Evolutionary conservation across 2,888 invertebrate species (phyloP), one percentile per base, ranked within the genome.

Genomic region (Apodemia hepburni): DNA sequence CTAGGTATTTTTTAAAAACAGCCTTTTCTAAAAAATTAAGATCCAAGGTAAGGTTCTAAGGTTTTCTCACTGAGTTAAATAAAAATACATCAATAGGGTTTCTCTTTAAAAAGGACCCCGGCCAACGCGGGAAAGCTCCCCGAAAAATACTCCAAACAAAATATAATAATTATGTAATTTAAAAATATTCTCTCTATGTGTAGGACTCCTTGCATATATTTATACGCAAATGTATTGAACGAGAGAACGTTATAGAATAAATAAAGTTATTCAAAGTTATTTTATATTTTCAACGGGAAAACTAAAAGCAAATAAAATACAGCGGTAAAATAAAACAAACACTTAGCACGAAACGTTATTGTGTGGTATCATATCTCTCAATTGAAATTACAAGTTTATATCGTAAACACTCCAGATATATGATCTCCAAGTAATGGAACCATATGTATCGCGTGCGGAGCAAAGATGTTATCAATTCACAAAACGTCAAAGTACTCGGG

Each of bases 381-480:
- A 33, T 49, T 60, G 29, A 33, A 33, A 51, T 60, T 51, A 51
- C 49, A 33, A 60, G 33, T 49, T 51, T 54, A 54, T 54, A 22
- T 51, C 60, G 35, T 27, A 33, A 62, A 62, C 64, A 62, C 61
- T 65, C 54, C 47, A 64, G 63, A 61, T 65, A 68, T 65, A 62
- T 61, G 63, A 64, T 65, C 61, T 62, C 57, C 63, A 66, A 58
- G 61, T 63, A 68, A 69, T 64, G 60, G 65, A 63, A 64, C 64
- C 65, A 64, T 61, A 57, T 61, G 49, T 66, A 68, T 68, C 69
- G 65, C 70, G 65, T 69, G 68, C 65, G 62, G 66, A 61, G 65
- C 65, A 64, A 64, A 70, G 68, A 70, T 70, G 70, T 69, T 69
- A 70, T 70, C 67, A 67, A 68, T 71, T 71, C 66, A 65, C 67